A percentile compares a stretch with the other conserved stretches of the same genome.
These are phyloP conservation scores for Sphinx pinastri DNA, from an alignment of 2,888 invertebrate species.

Conservation along the genomic window DNA sequence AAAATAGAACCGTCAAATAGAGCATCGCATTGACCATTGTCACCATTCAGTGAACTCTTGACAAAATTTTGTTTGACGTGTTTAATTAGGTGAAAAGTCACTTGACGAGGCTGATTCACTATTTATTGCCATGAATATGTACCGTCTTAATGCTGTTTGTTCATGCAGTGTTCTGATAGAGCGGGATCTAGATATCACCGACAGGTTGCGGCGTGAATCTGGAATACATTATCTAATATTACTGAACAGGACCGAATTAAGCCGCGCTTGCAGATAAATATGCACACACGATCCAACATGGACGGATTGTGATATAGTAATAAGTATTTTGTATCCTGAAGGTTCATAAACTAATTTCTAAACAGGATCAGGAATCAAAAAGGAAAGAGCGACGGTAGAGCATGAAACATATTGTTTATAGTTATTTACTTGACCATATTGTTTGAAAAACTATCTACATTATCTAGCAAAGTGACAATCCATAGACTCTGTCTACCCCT, in stretches of 20 bases:
- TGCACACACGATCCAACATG: too few species aligned
- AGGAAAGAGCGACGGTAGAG: too few species aligned
- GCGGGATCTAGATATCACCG: neutral
- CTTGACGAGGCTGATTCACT: slow-evolving; percentile 32
- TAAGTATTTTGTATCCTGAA: too few species aligned
- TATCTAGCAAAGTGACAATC: too few species aligned
- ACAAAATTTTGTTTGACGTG: slow-evolving; percentile 37
- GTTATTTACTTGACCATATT: too few species aligned
- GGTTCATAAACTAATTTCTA: too few species aligned
- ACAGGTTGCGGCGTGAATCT: neutral
- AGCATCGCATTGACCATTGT: slow-evolving; percentile 36
- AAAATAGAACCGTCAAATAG: slow-evolving; percentile 41
- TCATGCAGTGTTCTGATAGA: neutral
- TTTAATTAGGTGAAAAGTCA: slow-evolving; percentile 42
- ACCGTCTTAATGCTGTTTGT: slow-evolving; percentile 2
- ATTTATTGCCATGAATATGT: slow-evolving; percentile 15
- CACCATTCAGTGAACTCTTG: slow-evolving; percentile 37
- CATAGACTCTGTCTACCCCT: too few species aligned
- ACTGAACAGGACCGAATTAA: neutral
- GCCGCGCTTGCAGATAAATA: too few species aligned
- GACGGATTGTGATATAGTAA: too few species aligned
- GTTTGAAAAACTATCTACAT: too few species aligned
- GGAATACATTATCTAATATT: neutral
- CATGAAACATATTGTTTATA: too few species aligned
- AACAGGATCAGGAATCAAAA: too few species aligned